Conservation (phyloP, 2,888 invertebrate genomes). For the Oligia latruncula region DNA sequence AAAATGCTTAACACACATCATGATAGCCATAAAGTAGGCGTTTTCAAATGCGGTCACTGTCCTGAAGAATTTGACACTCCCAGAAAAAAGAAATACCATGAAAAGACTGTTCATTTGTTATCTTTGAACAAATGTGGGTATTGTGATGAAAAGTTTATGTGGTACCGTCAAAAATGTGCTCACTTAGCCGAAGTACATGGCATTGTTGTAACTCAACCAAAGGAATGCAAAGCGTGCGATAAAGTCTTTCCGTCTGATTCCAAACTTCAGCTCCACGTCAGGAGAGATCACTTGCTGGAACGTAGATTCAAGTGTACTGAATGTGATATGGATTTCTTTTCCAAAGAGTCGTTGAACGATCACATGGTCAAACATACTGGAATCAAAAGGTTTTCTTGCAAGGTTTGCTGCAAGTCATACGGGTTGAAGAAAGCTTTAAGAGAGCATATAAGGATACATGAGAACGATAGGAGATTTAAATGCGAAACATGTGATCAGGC, state of each 20-base stretch:
- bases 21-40: conserved; percentile 50
- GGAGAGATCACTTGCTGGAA: conserved; percentile 56
- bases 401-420: conserved; percentile 73
- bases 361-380: conserved; percentile 73
- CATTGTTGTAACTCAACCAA: conserved; percentile 50
- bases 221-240: conserved; percentile 75
- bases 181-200: conserved; percentile 69
- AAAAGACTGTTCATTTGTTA: conserved; percentile 65
- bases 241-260: conserved; percentile 65
- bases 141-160: conserved; percentile 61
- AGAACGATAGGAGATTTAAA: conserved; percentile 64
- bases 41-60: conserved; percentile 69
- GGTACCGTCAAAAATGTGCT: conserved; percentile 54
- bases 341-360: conserved; percentile 64
- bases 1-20: conserved; percentile 45
- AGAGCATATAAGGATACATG: conserved; percentile 74
- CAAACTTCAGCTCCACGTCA: conserved; percentile 64
- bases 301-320: conserved; percentile 48
- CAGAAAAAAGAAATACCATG: conserved; percentile 68
- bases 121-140: conserved; percentile 70
- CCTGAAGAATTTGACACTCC: conserved; percentile 66
- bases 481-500: conserved; percentile 63
- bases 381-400: conserved; percentile 69
- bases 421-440: conserved; percentile 66
- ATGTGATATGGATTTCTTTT: conserved; percentile 75